Evolutionary conservation across 2,888 invertebrate genomes (phyloP).

Genomic region (Andrena flavipes): DNA sequence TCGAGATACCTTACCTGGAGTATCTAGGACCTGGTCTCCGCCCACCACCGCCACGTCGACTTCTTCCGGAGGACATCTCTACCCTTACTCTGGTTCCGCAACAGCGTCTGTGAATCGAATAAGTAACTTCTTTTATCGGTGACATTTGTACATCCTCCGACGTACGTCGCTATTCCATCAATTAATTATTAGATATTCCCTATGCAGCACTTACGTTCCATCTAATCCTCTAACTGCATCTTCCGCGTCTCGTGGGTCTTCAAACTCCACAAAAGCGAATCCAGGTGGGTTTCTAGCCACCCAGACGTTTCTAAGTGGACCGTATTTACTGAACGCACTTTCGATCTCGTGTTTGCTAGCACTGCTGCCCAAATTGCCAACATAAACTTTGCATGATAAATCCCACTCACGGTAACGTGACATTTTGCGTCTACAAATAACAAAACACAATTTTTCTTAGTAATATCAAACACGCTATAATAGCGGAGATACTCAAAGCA

Average conservation of each 20-base stretch:
- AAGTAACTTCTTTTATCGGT: background rate
- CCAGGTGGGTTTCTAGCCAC: conserved; percentile 97
- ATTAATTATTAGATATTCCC: background rate
- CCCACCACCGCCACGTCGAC: conserved; percentile 89
- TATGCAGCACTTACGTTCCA: conserved; percentile 89
- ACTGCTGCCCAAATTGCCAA: conserved; percentile 95
- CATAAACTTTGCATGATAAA: conserved; percentile 95
- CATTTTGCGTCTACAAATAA: conserved; percentile 84
- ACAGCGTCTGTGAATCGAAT: conserved; percentile 88
- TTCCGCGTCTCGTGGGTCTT: conserved; percentile 95
- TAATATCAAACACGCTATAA: background rate
- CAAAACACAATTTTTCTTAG: background rate
- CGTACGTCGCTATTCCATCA: no score
- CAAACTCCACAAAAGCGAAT: conserved; percentile 95
- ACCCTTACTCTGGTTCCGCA: conserved; percentile 96
- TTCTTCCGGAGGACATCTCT: conserved; percentile 96
- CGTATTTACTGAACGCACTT: conserved; percentile 94
- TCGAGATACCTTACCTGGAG: conserved; percentile 78
- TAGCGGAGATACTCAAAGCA: background rate
- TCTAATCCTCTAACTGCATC: conserved; percentile 94
- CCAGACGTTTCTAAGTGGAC: conserved; percentile 96
- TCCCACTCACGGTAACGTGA: conserved; percentile 93
- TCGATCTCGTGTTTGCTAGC: conserved; percentile 96
- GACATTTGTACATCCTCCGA: background rate
- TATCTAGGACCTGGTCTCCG: conserved; percentile 82